Percentiles rank a stretch among this genome's conserved stretches.
These are phyloP conservation scores for Dendrocincla fuliginosa DNA, from an alignment of 2,797 vertebrate species.

Conservation along the genomic window DNA sequence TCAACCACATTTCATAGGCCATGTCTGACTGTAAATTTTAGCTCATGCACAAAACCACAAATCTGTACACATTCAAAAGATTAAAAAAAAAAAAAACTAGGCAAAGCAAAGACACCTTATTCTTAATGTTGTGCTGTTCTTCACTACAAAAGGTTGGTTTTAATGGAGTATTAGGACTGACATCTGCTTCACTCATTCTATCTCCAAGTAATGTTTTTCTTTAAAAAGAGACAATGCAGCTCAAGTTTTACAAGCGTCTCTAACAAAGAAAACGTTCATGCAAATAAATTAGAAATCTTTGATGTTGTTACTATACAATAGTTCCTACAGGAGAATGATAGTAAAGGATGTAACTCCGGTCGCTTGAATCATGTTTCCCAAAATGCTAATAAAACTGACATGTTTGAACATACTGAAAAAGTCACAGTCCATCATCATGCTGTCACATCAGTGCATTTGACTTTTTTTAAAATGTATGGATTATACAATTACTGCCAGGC, in stretches of 20 bases:
- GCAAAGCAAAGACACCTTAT: not conserved
- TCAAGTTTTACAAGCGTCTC: not conserved
- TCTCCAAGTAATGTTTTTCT: not conserved
- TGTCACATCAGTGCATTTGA: conserved; percentile 31
- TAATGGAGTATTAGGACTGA: not conserved
- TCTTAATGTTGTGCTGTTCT: not conserved
- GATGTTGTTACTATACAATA: not conserved
- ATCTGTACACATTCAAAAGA: not conserved
- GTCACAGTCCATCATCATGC: conserved; percentile 35
- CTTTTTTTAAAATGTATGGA: conserved; percentile 56
- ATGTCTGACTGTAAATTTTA: not conserved
- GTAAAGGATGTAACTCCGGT: conserved; percentile 27
- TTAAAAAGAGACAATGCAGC: not conserved
- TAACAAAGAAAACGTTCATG: not conserved
- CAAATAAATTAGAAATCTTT: not conserved
- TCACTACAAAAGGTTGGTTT: not conserved
- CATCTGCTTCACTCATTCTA: not conserved
- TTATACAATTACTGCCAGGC: conserved; percentile 58
- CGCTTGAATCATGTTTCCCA: conserved; percentile 36
- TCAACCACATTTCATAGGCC: not conserved
- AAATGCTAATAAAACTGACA: conserved; percentile 64
- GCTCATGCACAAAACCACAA: not conserved
- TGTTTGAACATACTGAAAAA: conserved; percentile 59
- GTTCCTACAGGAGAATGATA: not conserved
- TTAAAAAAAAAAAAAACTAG: not conserved